Percentiles rank a stretch among this genome's conserved stretches.
These are phyloP conservation scores for Tetraodon nigroviridis DNA, from an alignment of 2,113 vertebrate species.

Conservation along the genomic window DNA sequence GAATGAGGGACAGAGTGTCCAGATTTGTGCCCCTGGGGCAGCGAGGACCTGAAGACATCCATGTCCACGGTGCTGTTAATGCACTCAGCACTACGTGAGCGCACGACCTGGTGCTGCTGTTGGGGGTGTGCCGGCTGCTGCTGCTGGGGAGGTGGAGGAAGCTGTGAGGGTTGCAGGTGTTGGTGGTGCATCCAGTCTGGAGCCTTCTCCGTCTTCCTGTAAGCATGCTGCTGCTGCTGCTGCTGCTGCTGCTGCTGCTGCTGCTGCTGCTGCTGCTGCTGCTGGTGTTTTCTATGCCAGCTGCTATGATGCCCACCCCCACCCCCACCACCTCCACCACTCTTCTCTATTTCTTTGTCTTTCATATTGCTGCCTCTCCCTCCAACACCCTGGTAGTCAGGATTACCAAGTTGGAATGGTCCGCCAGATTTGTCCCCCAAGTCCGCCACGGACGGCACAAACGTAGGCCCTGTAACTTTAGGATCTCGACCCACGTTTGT, in stretches of 20 bases:
- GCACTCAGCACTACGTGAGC: slow-evolving; percentile 84
- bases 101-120: slow-evolving; percentile 73
- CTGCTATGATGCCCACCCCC: slow-evolving; percentile 63
- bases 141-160: slow-evolving; percentile 54
- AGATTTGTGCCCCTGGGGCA: slow-evolving; percentile 77
- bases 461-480: slow-evolving; percentile 85
- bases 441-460: slow-evolving; percentile 89
- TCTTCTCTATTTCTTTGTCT: slow-evolving; percentile 79
- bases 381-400: slow-evolving; percentile 79
- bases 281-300: slow-evolving; percentile 75
- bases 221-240: slow-evolving; percentile 64
- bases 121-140: slow-evolving; percentile 60
- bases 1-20: slow-evolving; percentile 76
- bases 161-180: slow-evolving; percentile 63
- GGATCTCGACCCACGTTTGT: slow-evolving; percentile 75
- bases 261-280: slow-evolving; percentile 56
- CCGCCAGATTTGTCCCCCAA: slow-evolving; percentile 81
- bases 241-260: slow-evolving; percentile 13
- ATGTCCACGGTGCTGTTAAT: slow-evolving; percentile 75
- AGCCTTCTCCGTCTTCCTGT: slow-evolving; percentile 83
- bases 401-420: slow-evolving; percentile 80
- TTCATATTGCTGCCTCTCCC: slow-evolving; percentile 75
- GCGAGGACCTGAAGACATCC: slow-evolving; percentile 76
- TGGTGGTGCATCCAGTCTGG: slow-evolving; percentile 81
- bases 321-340: slow-evolving; percentile 34